phyloP scores from a whole-genome alignment of 2,113 vertebrate genomes.

The Phalacrocorax brasilianus region DNA sequence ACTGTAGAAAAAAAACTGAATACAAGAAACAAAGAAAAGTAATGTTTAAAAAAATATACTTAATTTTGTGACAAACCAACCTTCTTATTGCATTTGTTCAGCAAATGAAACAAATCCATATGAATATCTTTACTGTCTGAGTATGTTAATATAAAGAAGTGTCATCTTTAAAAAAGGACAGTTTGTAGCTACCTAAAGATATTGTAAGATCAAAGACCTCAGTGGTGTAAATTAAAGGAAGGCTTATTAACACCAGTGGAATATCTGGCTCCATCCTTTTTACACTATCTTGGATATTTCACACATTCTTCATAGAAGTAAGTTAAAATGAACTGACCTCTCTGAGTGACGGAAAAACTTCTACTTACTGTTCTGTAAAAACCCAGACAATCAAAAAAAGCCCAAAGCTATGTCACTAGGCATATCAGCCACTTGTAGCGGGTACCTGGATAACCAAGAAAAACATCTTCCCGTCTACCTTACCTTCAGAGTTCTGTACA shows the following conservation, averaged over 20 bases:
- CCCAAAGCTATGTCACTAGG: not conserved
- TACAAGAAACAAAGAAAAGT: fast-evolving
- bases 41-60: not conserved
- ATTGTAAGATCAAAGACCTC: not conserved
- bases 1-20: not conserved
- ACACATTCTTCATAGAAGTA: not conserved
- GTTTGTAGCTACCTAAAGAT: not conserved
- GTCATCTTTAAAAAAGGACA: not conserved
- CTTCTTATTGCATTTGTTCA: not conserved
- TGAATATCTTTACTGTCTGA: not conserved
- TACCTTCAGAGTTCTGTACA: not conserved
- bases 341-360: not conserved
- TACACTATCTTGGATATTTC: not conserved
- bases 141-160: not conserved
- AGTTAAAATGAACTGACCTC: not conserved
- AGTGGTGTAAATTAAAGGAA: not conserved
- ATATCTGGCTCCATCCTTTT: not conserved
- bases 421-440: not conserved
- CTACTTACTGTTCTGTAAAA: not conserved
- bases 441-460: not conserved
- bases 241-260: not conserved
- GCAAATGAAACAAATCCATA: not conserved
- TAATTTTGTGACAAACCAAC: not conserved
- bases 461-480: not conserved
- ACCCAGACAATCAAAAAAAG: not conserved